Percentiles rank a stretch among this genome's conserved stretches.
Evolutionary conservation across 2,113 vertebrate genomes (phyloP).

Genomic region (Cynoglossus semilaevis): DNA sequence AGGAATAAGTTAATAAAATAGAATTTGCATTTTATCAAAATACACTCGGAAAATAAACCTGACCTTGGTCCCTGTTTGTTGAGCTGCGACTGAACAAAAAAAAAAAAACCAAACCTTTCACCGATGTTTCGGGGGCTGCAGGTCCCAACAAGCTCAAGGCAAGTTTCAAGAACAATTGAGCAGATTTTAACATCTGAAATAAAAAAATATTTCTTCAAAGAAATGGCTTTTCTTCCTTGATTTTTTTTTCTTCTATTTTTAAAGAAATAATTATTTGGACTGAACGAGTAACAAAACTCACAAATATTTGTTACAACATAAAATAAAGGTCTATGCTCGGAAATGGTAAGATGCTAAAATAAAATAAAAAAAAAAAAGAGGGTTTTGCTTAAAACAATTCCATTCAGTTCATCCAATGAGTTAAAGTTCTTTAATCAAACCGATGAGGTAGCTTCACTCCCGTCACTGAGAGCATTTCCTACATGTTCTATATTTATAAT

Average conservation of each 20-base stretch:
- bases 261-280: constrained; percentile 1
- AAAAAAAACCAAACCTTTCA: constrained; percentile 31
- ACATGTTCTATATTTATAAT: no score
- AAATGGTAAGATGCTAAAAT: no score
- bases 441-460: no score
- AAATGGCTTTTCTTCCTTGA: constrained; percentile 26
- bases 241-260: constrained; percentile 12
- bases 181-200: constrained; percentile 1
- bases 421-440: no score
- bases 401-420: no score
- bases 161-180: constrained; percentile 29
- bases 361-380: no score
- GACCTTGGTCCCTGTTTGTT: constrained; percentile 73
- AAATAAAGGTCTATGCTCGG: no score
- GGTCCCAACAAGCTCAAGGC: constrained; percentile 38
- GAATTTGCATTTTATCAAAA: constrained; percentile 73
- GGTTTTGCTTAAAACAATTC: no score
- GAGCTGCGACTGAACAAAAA: constrained; percentile 47
- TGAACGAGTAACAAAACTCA: no score
- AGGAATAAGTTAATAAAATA: constrained; percentile 82
- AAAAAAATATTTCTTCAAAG: not conserved
- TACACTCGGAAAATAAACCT: constrained; percentile 72
- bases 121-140: not conserved
- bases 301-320: no score
- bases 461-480: no score